phyloP scores from a whole-genome alignment of 2,888 invertebrate species.

The Thysanoteuthis rhombus region DNA sequence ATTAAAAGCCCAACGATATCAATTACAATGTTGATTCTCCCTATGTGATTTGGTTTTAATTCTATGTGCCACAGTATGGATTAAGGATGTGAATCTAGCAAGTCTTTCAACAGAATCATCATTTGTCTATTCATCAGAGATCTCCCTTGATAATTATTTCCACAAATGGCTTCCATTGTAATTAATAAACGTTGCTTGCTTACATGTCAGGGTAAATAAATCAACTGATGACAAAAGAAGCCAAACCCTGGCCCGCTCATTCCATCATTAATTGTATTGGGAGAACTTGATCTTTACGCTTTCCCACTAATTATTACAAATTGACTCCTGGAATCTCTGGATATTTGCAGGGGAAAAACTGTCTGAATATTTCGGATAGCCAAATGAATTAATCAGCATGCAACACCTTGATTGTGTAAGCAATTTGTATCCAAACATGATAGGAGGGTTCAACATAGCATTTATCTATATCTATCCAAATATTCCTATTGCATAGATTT shows the following conservation, averaged over 20 bases:
- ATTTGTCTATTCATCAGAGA: not conserved
- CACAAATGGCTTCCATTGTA: conserved; percentile 12
- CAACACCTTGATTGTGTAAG: not conserved
- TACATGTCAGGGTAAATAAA: not conserved
- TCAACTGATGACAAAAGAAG: not conserved
- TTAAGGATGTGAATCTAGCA: not conserved
- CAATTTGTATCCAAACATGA: not conserved
- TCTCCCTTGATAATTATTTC: not conserved
- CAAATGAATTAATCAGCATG: not conserved
- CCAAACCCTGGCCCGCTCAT: not conserved
- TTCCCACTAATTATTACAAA: not conserved
- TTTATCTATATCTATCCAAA: no score
- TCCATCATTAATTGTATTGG: not conserved
- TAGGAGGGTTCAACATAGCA: not conserved
- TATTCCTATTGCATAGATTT: no score
- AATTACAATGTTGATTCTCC: not conserved
- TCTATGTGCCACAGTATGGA: not conserved
- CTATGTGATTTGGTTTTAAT: not conserved
- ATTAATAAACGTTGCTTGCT: not conserved
- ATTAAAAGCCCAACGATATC: not conserved
- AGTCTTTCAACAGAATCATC: not conserved
- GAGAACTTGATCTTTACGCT: not conserved
- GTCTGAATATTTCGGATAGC: not conserved
- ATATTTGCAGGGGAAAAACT: not conserved
- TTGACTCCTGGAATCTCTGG: not conserved